Conservation (phyloP, 1,140 invertebrate genomes). For the Drosophila aff. region DNA sequence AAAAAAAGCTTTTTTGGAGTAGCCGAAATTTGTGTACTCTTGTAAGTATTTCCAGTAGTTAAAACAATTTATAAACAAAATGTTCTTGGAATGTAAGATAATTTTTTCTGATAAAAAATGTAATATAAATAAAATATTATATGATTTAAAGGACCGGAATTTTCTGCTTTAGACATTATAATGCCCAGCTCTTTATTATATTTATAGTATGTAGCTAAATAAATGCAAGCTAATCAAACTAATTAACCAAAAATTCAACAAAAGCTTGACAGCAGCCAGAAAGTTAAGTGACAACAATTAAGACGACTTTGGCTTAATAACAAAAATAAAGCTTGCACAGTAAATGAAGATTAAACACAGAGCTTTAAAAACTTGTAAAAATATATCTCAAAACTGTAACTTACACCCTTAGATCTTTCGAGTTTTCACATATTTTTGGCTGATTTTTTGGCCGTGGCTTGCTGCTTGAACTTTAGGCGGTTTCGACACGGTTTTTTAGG, state of each 20-base stretch:
- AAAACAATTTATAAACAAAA: too few species aligned
- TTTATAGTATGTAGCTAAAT: not conserved
- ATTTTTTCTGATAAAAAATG: not conserved
- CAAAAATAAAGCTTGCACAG: not conserved
- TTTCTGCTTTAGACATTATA: not conserved
- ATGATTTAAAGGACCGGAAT: not conserved
- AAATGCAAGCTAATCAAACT: constrained; percentile 5
- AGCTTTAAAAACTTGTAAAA: not conserved
- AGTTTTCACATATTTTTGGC: constrained; percentile 71
- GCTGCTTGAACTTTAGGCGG: constrained; percentile 16
- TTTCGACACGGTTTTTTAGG: constrained; percentile 28
- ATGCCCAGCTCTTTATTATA: not conserved
- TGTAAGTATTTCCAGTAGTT: too few species aligned
- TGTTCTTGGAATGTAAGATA: too few species aligned
- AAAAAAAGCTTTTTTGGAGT: too few species aligned
- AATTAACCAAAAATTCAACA: constrained; percentile 5
- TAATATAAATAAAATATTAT: too few species aligned
- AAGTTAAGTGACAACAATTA: constrained; percentile 17
- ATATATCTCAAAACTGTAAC: constrained; percentile 8
- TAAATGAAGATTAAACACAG: not conserved
- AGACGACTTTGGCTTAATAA: not conserved
- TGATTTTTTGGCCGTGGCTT: constrained; percentile 27
- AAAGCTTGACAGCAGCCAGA: constrained; percentile 3
- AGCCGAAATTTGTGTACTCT: too few species aligned
- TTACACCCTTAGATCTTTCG: constrained; percentile 64